Evolutionary conservation across 2,113 vertebrate species (phyloP), one percentile per base, ranked within the genome.

Genomic region (Mastomys natalensis): DNA sequence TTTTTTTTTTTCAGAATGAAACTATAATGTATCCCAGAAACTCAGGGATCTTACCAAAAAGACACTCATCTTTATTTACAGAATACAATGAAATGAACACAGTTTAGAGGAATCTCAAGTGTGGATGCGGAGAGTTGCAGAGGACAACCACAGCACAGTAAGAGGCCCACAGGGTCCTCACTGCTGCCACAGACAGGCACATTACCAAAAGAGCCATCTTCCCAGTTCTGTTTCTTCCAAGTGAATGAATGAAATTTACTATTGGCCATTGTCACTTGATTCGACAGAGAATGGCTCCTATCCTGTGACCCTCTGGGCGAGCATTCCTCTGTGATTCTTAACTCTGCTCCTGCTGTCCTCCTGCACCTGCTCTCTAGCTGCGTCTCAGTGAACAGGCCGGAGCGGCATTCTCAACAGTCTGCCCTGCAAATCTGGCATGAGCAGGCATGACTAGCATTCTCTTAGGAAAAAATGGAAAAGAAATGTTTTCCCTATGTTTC

Each of bases 21-120:
- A 68, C 60, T 58, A 73, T 76, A 87, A 72, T 15, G 4, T 58
- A 89, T 89, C 93, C 62, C 68, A 94, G 89, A 93, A 96, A 85
- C 72, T 60, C 37, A 90, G n/a, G n/a, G n/a, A n/a, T n/a, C n/a
- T n/a, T n/a, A n/a, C n/a, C n/a, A n/a, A n/a, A n/a, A n/a, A n/a
- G 73, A 48, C 60, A 53, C 58, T 91, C 84, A 85, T 60, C 74
- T 55, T 5, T 89, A 10, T 84, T 84, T 91, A 89, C 24, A 95
- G 88, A 88, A 89, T 53, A 60, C 40, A 94, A 95, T 73, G 74
- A 89, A 80, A 6, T 85, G 64, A 77, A 87, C 24, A 85, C 26
- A 64, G n/a, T 87, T 86, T 45, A 82, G 40, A 93, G 74, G 72
- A 92, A 86, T 86, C 77, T 48, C 45, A 87, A 95, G 73, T 40